Conservation (phyloP, 1,140 invertebrate genomes). For the Cryptotermes secundus region DNA sequence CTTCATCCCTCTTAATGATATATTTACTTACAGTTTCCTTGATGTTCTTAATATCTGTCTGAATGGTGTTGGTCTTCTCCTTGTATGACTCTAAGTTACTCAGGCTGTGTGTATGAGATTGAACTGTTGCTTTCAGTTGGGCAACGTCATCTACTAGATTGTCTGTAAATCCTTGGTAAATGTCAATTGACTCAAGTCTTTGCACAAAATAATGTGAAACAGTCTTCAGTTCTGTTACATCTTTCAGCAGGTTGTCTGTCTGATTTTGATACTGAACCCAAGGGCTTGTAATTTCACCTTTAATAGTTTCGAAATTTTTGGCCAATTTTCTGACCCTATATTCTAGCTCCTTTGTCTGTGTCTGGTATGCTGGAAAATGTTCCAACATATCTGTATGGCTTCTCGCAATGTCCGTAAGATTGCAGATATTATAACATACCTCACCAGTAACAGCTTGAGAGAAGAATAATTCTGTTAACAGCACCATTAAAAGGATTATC, state of each 20-base stretch:
- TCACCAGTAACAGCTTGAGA: neutral
- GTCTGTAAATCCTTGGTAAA: neutral
- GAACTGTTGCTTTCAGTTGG: neutral
- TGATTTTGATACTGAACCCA: neutral
- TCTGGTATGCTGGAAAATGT: neutral
- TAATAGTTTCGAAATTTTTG: neutral
- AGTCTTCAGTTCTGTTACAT: neutral
- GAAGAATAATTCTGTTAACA: neutral
- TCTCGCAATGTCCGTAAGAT: neutral
- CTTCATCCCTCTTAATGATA: neutral
- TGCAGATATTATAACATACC: neutral
- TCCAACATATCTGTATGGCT: neutral
- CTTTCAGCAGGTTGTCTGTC: neutral
- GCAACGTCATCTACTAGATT: neutral
- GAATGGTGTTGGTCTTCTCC: neutral
- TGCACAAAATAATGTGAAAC: neutral
- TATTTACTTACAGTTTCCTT: neutral
- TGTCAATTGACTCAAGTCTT: neutral
- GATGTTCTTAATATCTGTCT: neutral
- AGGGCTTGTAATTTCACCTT: neutral
- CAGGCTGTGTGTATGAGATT: neutral
- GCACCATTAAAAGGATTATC: neutral
- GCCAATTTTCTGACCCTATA: neutral
- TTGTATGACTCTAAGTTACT: neutral
- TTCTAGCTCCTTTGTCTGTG: neutral